Evolutionary conservation across 2,797 vertebrate species (phyloP), one percentile per base, ranked within the genome.

Genomic region (Sylvilagus floridanus): DNA sequence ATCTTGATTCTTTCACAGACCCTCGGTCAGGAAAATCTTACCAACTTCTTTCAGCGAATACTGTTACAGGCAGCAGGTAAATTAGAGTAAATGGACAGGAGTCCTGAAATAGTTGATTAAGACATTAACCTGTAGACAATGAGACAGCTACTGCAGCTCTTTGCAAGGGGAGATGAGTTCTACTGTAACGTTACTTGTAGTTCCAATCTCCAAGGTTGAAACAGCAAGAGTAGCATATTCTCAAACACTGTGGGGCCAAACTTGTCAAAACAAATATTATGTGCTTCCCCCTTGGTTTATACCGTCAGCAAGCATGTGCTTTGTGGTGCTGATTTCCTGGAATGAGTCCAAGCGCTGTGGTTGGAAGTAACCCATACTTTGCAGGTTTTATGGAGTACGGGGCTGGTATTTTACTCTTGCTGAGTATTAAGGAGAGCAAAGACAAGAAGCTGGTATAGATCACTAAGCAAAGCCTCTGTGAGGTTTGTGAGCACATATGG

Each of bases 201-300:
- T 84, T 96, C 77, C 94, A 87, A n/a, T 90, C 84, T 93, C 96
- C 91, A 93, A 95, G 94, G 89, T 57, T 62, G 95, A 97, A 89
- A 86, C 96, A 91, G 91, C 81, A 81, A 97, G 90, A 71, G 65
- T 65, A 97, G 75, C 96, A 97, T 95, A 96, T 97, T 96, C 96
- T 93, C 87, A 79, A 97, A 79, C 96, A 92, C 95, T 7, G 87
- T 91, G 89, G 95, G 95, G 90, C 94, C 93, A 62, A 68, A 69
- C 81, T 94, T 96, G 94, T 97, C 97, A 95, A 97, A 97, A 97
- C 97, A 97, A 96, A 95, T 95, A 93, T 79, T 93, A n/a, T 65
- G 42, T 1, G 60, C 96, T 94, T 84, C 94, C 77, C 90, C 72
- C 72, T 93, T 65, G 88, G 68, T 96, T 93, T 68, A 52, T 65